Conservation (phyloP, 2,797 vertebrate species). For the Hypotaenidia philippensis region DNA sequence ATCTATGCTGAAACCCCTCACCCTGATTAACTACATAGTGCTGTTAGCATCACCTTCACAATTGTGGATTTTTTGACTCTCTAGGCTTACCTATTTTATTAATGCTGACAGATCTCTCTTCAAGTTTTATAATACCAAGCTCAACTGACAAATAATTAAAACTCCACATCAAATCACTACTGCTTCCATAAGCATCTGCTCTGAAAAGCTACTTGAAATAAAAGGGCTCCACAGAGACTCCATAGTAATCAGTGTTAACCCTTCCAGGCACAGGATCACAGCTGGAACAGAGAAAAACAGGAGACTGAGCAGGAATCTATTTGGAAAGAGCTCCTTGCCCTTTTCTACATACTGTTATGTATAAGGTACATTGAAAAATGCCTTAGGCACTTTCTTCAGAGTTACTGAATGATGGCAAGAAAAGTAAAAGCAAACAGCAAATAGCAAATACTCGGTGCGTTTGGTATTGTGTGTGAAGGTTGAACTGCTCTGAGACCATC, state of each 20-base stretch:
- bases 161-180: background rate
- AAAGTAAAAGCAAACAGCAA: background rate
- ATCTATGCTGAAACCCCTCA: background rate
- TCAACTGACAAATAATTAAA: conserved; percentile 41
- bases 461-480: background rate
- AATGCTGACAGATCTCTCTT: background rate
- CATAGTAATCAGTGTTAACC: background rate
- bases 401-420: background rate
- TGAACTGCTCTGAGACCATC: background rate
- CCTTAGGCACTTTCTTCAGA: background rate
- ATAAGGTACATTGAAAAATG: background rate
- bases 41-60: background rate
- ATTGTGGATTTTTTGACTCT: background rate
- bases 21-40: background rate
- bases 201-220: conserved; percentile 20
- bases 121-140: background rate
- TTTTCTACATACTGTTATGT: background rate
- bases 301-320: background rate
- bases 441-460: background rate
- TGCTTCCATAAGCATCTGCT: conserved; percentile 4
- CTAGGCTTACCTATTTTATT: background rate
- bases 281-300: background rate
- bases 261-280: background rate
- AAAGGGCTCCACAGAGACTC: background rate
- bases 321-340: background rate